Evolutionary conservation across 1,140 invertebrate species (phyloP).

Genomic region (Manduca sexta): DNA sequence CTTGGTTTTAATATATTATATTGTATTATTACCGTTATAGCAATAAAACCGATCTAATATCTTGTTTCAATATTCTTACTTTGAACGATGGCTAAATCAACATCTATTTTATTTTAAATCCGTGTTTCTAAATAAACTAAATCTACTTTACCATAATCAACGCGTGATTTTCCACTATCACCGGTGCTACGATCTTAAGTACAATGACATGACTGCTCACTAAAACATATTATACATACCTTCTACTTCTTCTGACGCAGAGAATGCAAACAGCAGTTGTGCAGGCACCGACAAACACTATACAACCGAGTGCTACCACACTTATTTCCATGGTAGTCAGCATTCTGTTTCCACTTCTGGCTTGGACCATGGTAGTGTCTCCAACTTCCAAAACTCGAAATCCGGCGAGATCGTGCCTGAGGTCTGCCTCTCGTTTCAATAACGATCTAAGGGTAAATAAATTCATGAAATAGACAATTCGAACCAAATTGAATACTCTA

Average conservation of each 20-base stretch:
- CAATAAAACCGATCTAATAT: no score
- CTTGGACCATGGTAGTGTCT: conserved; percentile 49
- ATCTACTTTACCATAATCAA: no score
- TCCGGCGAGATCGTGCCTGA: conserved; percentile 75
- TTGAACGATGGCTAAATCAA: no score
- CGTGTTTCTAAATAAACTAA: no score
- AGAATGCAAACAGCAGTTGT: conserved; percentile 84
- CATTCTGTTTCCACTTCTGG: conserved; percentile 30
- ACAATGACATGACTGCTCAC: no score
- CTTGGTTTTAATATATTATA: no score
- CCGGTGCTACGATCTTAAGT: no score
- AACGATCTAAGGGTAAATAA: conserved; percentile 72
- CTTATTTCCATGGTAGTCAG: conserved; percentile 85
- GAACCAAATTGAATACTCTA: no score
- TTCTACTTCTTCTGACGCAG: conserved; percentile 79
- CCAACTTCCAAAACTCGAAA: conserved; percentile 75
- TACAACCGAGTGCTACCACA: conserved; percentile 82
- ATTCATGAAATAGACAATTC: background rate
- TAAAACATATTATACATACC: conserved; percentile 51
- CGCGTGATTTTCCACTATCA: no score
- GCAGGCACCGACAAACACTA: conserved; percentile 85
- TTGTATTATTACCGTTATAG: no score
- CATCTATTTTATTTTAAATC: no score
- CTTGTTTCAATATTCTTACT: no score
- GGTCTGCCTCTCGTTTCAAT: conserved; percentile 74